These are phyloP conservation scores for Fistularia commersonii DNA, from an alignment of 2,797 vertebrate genomes.

Conservation along the genomic window DNA sequence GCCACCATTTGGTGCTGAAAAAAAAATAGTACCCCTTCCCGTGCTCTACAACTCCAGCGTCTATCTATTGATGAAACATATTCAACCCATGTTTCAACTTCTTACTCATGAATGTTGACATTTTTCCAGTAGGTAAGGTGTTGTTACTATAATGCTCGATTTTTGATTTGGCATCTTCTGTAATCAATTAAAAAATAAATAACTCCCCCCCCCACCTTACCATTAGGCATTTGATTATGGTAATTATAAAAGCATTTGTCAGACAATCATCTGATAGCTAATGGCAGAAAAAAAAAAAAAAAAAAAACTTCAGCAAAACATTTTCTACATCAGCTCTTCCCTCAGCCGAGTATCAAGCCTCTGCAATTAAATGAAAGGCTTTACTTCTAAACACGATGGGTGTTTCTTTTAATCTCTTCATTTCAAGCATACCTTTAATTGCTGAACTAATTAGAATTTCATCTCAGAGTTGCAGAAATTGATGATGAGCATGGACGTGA, in stretches of 20 bases:
- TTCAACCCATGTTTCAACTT: too few species aligned
- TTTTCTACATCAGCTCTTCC: constrained; percentile 62
- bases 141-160: background rate
- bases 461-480: constrained; percentile 1
- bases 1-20: too few species aligned
- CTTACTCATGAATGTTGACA: too few species aligned
- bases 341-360: constrained; percentile 50
- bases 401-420: constrained; percentile 21
- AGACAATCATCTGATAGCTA: constrained; percentile 42
- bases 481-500: constrained; percentile 19
- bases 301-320: constrained; percentile 38
- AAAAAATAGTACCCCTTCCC: too few species aligned
- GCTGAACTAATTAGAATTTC: constrained; percentile 34
- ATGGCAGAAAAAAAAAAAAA: too few species aligned
- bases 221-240: background rate
- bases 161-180: background rate
- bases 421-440: constrained; percentile 50
- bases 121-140: background rate
- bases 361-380: constrained; percentile 64
- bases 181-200: background rate
- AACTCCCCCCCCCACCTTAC: background rate
- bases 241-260: constrained; percentile 37
- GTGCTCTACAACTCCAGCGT: too few species aligned
- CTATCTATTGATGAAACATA: too few species aligned
- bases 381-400: constrained; percentile 33